These are phyloP conservation scores for Amblyjoppa proteus DNA, from an alignment of 2,888 invertebrate genomes.

Conservation along the genomic window DNA sequence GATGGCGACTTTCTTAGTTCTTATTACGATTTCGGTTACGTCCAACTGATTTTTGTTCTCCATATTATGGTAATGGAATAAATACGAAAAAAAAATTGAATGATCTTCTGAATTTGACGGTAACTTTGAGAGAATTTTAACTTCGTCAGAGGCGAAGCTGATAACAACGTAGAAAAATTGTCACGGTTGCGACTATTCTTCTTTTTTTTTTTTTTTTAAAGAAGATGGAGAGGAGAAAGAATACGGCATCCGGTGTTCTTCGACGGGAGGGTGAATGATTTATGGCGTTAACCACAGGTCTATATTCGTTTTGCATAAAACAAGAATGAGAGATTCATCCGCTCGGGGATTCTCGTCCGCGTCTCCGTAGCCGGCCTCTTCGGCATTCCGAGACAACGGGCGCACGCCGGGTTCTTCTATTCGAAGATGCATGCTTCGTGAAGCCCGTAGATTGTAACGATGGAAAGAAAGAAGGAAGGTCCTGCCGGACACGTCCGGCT, in stretches of 20 bases:
- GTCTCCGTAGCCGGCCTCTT: conserved; percentile 27
- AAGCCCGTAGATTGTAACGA: conserved; percentile 17
- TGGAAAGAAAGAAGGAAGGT: conserved; percentile 59
- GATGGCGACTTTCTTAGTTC: neutral
- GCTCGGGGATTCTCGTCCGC: conserved; percentile 60
- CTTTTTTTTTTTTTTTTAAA: neutral
- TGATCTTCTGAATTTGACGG: neutral
- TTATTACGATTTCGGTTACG: neutral
- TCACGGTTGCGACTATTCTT: neutral
- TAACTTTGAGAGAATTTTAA: neutral
- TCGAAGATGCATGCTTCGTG: conserved; percentile 24
- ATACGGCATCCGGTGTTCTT: conserved; percentile 27
- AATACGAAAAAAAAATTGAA: neutral
- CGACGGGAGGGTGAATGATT: conserved; percentile 69
- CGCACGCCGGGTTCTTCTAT: conserved; percentile 60
- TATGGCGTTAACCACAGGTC: conserved; percentile 65
- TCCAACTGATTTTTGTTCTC: neutral
- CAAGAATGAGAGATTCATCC: conserved; percentile 66
- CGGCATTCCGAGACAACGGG: conserved; percentile 61
- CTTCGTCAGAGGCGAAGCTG: neutral
- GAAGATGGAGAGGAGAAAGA: neutral
- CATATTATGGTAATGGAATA: neutral
- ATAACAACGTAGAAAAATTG: neutral
- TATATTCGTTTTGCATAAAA: conserved; percentile 70
- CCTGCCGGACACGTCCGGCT: conserved; percentile 70